phyloP scores from a whole-genome alignment of 2,113 vertebrate species.

The Tauraco erythrolophus region DNA sequence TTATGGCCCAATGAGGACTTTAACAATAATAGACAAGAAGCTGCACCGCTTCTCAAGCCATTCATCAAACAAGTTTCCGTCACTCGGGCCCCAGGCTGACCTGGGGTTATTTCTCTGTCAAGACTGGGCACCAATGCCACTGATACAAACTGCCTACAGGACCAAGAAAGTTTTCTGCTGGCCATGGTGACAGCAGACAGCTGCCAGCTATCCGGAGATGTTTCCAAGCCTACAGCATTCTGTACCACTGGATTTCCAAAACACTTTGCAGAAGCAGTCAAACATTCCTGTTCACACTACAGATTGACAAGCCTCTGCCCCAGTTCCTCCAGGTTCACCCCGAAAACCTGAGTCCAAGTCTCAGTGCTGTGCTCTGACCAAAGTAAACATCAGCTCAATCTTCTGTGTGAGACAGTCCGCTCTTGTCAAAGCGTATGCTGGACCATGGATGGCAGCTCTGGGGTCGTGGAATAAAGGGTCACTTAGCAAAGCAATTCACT shows the following conservation, averaged over 20 bases:
- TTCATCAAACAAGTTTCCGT: neutral
- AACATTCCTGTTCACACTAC: neutral
- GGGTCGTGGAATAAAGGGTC: neutral
- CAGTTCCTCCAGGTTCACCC: neutral
- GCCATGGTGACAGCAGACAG: neutral
- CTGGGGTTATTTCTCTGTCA: neutral
- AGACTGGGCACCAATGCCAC: neutral
- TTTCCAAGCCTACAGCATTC: neutral
- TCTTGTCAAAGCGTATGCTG: neutral
- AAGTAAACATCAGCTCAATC: neutral
- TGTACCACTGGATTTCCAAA: neutral
- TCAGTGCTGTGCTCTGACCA: neutral
- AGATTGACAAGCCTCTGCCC: neutral
- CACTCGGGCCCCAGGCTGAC: rapidly evolving
- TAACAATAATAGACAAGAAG: neutral
- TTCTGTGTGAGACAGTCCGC: neutral
- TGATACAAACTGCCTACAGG: neutral
- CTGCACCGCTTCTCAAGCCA: neutral
- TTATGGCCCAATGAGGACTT: neutral
- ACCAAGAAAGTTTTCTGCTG: neutral
- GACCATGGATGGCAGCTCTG: rapidly evolving
- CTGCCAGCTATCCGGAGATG: neutral
- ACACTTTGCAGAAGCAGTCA: neutral
- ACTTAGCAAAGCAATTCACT: neutral
- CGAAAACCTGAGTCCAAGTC: neutral